Percentiles rank a stretch among this genome's conserved stretches.
These are phyloP conservation scores for Torymus auratus DNA, from an alignment of 2,888 invertebrate species.

Conservation along the genomic window DNA sequence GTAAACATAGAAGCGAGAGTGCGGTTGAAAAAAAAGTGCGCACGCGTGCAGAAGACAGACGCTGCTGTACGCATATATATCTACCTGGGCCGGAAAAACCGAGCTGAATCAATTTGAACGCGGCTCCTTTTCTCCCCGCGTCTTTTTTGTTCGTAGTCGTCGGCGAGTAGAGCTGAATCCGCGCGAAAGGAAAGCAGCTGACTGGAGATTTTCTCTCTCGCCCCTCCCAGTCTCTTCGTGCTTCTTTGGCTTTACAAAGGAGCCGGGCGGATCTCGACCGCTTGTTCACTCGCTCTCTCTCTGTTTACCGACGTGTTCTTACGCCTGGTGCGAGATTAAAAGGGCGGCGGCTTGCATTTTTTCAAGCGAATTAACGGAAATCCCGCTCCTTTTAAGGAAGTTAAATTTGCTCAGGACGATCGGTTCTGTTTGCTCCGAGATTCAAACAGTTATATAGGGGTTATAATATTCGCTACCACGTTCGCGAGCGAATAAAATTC, in stretches of 20 bases:
- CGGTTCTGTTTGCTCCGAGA: too few relatives aligned
- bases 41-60: slow-evolving; percentile 13
- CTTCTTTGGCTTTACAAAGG: slow-evolving; percentile 39
- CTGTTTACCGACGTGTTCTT: slow-evolving; percentile 60
- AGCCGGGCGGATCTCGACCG: neutral
- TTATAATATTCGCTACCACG: too few relatives aligned
- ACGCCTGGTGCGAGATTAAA: slow-evolving; percentile 5
- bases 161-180: slow-evolving; percentile 67
- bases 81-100: slow-evolving; percentile 72
- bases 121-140: slow-evolving; percentile 40
- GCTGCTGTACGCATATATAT: slow-evolving; percentile 23
- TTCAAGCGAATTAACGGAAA: slow-evolving; percentile 15
- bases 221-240: slow-evolving; percentile 57
- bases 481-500: too few relatives aligned
- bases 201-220: slow-evolving; percentile 67
- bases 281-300: too few relatives aligned
- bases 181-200: slow-evolving; percentile 72
- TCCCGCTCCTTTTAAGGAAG: neutral
- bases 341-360: slow-evolving; percentile 3
- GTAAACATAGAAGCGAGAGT: slow-evolving; percentile 26
- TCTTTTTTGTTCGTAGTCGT: slow-evolving; percentile 4
- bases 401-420: too few relatives aligned
- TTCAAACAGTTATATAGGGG: too few relatives aligned
- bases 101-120: slow-evolving; percentile 74
- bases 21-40: slow-evolving; percentile 14